Conservation (phyloP, 23 tunicate genomes). For the Oikopleura albicans region DNA sequence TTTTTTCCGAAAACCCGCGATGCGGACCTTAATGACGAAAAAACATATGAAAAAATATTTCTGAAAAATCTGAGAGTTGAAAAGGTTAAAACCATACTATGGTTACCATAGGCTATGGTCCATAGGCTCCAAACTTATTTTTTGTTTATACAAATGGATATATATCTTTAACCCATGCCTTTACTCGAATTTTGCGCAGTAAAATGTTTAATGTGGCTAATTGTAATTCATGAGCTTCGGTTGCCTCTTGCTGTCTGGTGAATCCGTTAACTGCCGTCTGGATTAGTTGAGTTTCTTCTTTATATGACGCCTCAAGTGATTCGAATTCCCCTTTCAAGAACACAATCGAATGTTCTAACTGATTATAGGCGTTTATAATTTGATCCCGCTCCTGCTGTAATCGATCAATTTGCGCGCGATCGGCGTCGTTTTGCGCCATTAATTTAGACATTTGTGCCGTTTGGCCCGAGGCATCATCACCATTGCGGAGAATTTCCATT, state of each 20-base stretch:
- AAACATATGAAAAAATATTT: no score
- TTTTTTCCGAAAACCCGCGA: no score
- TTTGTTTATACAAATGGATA: no score
- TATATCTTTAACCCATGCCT: no score
- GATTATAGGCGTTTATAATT: not conserved
- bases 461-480: no score
- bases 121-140: no score
- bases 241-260: not conserved
- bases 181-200: not conserved
- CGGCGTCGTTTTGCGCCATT: not conserved
- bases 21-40: no score
- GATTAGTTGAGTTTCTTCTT: not conserved
- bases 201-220: not conserved
- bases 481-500: not conserved
- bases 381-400: not conserved
- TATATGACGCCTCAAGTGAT: not conserved
- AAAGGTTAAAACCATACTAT: no score
- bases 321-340: not conserved
- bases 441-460: not conserved
- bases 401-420: not conserved
- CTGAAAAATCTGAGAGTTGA: no score
- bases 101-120: no score
- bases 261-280: not conserved
- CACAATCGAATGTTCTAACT: not conserved
- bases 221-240: not conserved